phyloP scores from a whole-genome alignment of 2,113 vertebrate species.

The Phrynosoma blainvillii region DNA sequence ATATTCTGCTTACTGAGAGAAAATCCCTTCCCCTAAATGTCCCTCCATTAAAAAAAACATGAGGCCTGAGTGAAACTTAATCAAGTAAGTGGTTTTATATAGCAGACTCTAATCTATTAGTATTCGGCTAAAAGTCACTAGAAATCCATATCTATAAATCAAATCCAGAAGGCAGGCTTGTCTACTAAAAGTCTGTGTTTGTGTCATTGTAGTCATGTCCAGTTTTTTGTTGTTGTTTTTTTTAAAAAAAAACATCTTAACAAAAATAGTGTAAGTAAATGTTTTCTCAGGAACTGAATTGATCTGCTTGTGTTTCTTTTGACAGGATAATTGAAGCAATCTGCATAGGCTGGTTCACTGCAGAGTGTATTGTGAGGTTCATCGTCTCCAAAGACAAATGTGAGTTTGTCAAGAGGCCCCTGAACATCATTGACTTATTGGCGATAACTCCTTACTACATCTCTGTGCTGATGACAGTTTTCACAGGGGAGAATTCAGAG shows the following conservation, averaged over 20 bases:
- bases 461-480: constrained; percentile 87
- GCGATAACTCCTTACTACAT: constrained; percentile 97
- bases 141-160: neutral
- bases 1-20: neutral
- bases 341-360: constrained; percentile 99
- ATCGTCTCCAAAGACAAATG: constrained; percentile 96
- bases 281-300: constrained; percentile 66
- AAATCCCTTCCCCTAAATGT: neutral
- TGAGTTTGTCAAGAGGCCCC: constrained; percentile 94
- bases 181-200: constrained; percentile 66
- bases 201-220: constrained; percentile 65
- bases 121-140: constrained; percentile 6
- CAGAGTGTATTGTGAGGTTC: constrained; percentile 96
- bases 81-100: constrained; percentile 1
- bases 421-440: constrained; percentile 97
- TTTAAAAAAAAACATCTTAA: neutral
- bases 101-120: constrained; percentile 9
- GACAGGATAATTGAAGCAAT: constrained; percentile 97
- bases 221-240: neutral
- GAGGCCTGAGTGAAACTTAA: constrained; percentile 18
- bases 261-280: constrained; percentile 29
- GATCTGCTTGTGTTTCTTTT: constrained; percentile 69
- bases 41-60: neutral
- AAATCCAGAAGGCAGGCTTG: neutral
- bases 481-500: constrained; percentile 93